A percentile compares a stretch with the other conserved stretches of the same genome.
Evolutionary conservation across 2,888 invertebrate genomes (phyloP).

Genomic region (Gastrophysa polygoni): DNA sequence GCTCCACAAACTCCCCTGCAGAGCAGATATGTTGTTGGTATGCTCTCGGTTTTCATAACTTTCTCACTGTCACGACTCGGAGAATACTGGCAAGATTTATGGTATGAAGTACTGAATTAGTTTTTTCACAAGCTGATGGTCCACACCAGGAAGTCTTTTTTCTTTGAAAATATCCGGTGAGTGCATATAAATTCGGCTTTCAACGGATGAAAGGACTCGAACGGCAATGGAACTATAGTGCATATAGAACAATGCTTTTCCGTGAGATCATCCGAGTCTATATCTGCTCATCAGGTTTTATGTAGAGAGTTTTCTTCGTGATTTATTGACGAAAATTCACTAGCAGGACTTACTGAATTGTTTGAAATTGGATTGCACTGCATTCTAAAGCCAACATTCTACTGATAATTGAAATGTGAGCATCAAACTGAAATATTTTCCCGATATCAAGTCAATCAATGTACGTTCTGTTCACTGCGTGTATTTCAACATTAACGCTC

Average conservation of each 20-base stretch:
- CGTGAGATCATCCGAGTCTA: too few species aligned
- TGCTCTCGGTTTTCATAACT: constrained; percentile 15
- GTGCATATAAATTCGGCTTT: neutral
- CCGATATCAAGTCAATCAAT: too few species aligned
- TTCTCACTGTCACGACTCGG: constrained; percentile 29
- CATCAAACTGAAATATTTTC: too few species aligned
- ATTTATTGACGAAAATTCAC: neutral
- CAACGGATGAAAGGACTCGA: neutral
- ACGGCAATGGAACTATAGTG: too few species aligned
- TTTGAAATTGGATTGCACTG: too few species aligned
- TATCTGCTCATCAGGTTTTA: too few species aligned
- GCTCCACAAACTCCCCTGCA: constrained; percentile 1
- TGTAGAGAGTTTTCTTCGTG: too few species aligned
- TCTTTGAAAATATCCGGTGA: neutral
- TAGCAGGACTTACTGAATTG: neutral
- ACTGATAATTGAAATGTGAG: too few species aligned
- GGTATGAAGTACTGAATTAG: constrained; percentile 29
- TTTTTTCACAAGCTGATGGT: constrained; percentile 14
- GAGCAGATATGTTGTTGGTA: constrained; percentile 9
- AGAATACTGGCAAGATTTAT: constrained; percentile 30
- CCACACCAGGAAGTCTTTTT: neutral
- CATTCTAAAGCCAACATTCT: too few species aligned
- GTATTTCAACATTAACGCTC: too few species aligned
- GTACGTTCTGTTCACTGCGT: too few species aligned
- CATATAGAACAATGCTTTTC: neutral